Evolutionary conservation across 2,113 vertebrate genomes (phyloP).

Genomic region (Hypomesus transpacificus): DNA sequence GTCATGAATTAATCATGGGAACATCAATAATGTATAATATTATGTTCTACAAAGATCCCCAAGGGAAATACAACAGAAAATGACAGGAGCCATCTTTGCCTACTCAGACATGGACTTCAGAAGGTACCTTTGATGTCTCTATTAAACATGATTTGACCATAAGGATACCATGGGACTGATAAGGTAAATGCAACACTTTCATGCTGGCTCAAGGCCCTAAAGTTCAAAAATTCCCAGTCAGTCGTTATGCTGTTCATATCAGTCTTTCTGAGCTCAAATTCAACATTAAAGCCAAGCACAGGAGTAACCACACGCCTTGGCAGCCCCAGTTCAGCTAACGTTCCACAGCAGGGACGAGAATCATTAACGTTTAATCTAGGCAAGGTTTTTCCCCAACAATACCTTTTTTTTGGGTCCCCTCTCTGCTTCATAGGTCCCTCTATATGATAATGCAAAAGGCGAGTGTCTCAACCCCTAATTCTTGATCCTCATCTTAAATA

Average conservation of each 20-base stretch:
- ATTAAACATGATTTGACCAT: neutral
- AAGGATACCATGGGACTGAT: neutral
- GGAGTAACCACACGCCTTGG: neutral
- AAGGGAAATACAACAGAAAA: neutral
- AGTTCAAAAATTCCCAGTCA: too few species aligned
- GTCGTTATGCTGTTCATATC: too few species aligned
- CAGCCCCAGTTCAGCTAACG: neutral
- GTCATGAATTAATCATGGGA: neutral
- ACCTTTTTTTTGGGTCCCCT: neutral
- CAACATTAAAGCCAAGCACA: neutral
- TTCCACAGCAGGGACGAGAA: conserved; percentile 1
- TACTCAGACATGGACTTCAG: neutral
- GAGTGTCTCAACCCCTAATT: conserved; percentile 8
- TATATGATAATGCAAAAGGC: conserved; percentile 4
- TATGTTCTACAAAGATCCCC: neutral
- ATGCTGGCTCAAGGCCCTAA: neutral
- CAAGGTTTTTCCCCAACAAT: conserved; percentile 5
- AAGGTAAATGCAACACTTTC: neutral
- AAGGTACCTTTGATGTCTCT: neutral
- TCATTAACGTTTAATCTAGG: conserved; percentile 8
- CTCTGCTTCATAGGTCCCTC: neutral
- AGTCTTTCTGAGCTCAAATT: too few species aligned
- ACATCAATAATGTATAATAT: neutral
- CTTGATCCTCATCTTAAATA: conserved; percentile 19
- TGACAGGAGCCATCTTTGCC: neutral